phyloP scores from a whole-genome alignment of 2,113 vertebrate genomes.

The Setophaga kirtlandii region DNA sequence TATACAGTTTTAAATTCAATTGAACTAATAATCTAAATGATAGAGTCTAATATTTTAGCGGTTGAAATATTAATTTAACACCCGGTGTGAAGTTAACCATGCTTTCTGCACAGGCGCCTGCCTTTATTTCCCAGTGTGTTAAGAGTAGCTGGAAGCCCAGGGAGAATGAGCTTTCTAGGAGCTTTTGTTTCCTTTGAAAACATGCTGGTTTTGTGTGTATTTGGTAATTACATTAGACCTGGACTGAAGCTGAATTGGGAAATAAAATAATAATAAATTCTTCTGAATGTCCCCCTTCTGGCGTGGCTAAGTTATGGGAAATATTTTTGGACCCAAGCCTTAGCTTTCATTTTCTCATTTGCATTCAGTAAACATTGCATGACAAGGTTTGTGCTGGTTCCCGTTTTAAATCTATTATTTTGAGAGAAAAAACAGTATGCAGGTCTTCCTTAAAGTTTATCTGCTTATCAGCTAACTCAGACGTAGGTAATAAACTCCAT shows the following conservation, averaged over 20 bases:
- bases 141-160: constrained; percentile 34
- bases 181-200: constrained; percentile 55
- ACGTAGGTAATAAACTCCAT: constrained; percentile 32
- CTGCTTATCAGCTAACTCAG: constrained; percentile 18
- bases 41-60: constrained; percentile 67
- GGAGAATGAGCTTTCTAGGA: constrained; percentile 48
- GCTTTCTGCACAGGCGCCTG: constrained; percentile 40
- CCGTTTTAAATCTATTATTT: constrained; percentile 8
- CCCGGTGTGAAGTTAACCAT: constrained; percentile 53
- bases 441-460: constrained; percentile 41
- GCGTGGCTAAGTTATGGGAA: constrained; percentile 12
- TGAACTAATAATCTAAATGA: constrained; percentile 70
- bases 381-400: background rate
- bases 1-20: constrained; percentile 68
- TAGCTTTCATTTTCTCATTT: constrained; percentile 41
- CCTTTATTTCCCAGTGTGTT: constrained; percentile 23
- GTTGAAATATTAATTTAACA: constrained; percentile 73
- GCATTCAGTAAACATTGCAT: constrained; percentile 10
- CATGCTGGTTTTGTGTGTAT: constrained; percentile 38
- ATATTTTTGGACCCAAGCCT: constrained; percentile 25
- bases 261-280: constrained; percentile 55
- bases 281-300: background rate
- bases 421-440: background rate
- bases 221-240: constrained; percentile 61
- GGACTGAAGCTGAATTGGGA: constrained; percentile 21